Evolutionary conservation across 2,797 vertebrate species (phyloP).

Genomic region (Cyclura pinguis): DNA sequence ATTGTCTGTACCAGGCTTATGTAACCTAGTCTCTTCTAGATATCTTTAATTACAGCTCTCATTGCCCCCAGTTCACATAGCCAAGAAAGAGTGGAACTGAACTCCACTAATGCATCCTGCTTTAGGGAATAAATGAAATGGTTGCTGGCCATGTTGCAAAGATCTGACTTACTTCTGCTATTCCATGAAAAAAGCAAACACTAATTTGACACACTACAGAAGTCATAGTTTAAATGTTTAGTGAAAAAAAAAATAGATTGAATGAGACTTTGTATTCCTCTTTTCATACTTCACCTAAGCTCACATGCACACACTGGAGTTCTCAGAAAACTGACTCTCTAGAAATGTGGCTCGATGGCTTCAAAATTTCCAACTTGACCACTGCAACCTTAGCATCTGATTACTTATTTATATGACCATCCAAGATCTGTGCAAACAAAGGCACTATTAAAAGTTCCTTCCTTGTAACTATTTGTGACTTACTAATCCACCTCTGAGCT

Average conservation of each 20-base stretch:
- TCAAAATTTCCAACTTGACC: background rate
- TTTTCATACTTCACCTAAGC: background rate
- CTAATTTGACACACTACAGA: background rate
- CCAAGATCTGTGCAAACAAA: background rate
- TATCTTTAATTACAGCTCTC: background rate
- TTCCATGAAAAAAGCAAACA: background rate
- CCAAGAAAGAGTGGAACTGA: background rate
- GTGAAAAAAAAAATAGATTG: background rate
- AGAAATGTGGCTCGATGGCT: background rate
- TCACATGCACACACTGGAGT: background rate
- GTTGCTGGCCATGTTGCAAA: background rate
- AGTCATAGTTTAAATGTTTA: background rate
- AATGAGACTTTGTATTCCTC: background rate
- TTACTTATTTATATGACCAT: background rate
- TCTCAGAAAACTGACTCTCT: background rate
- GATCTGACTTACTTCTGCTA: background rate
- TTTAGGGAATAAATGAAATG: background rate
- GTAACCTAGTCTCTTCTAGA: background rate
- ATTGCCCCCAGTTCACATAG: background rate
- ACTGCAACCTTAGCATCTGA: background rate
- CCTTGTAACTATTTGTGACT: background rate
- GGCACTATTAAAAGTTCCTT: background rate
- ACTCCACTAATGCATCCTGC: background rate
- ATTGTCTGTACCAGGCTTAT: background rate
- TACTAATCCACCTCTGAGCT: slow-evolving; percentile 32